Evolutionary conservation across 2,888 invertebrate species (phyloP), one percentile per base, ranked within the genome.

Genomic region (Tenthredo notha): DNA sequence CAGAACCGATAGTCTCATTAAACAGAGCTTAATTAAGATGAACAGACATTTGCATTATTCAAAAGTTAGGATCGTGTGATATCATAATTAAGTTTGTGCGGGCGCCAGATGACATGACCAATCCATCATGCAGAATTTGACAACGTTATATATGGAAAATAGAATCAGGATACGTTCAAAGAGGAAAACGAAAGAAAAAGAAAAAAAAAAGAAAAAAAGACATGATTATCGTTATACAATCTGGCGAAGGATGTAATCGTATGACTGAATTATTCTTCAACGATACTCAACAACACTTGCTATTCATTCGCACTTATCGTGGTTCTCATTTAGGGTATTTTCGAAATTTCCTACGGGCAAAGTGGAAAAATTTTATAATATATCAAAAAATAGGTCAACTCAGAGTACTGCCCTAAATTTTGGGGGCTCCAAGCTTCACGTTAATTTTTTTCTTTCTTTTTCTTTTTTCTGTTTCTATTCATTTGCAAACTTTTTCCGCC

Each of bases 31-130:
- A 84, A 84, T 84, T 84, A 84, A 84, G 84, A 84, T 21, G 75
- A 54, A 15, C 58, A 75, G 29, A 84, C 40, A 40, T 84, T 75
- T 77, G 84, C 50, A 84, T 84, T 84, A 84, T 84, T 77, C 75
- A 84, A 40, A 84, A 58, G 58, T 58, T 40, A 10, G 77, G 43
- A 61, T 50, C 61, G 77, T 40, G 84, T 77, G 84, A 84, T 84
- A 58, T 84, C 84, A 37, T 77, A 84, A 84, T 84, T 25, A 75
- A 74, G n/a, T n/a, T 72, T 65, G 21, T n/a, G 50, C 25, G 25
- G n/a, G 47, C 47, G 72, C 15, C 15, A 25, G 37, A 12, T 65
- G 43, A 67, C 82, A 21, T 54, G 58, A 84, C 50, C 77, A 43
- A 84, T 84, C 61, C 77, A 84, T 84, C 84, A 84, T 47, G 54